Conservation (phyloP, 2,888 invertebrate genomes). For the Chirona hameri region DNA sequence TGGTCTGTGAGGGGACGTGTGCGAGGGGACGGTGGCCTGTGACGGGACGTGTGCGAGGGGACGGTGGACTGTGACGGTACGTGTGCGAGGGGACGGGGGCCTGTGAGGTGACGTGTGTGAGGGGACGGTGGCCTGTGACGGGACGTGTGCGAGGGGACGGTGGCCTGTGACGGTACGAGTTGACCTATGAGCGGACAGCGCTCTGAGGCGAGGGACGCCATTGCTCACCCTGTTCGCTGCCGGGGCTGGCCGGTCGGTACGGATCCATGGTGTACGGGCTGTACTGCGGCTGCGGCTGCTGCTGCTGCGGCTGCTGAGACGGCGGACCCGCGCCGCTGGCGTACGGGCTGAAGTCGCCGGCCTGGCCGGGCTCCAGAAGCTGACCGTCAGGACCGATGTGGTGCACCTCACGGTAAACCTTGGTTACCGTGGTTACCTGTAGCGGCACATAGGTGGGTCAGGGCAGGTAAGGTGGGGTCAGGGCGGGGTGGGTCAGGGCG, state of each 20-base stretch:
- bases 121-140: no score
- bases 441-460: neutral
- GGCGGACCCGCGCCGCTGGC: slow-evolving; percentile 12
- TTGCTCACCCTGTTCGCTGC: slow-evolving; percentile 40
- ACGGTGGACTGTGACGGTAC: no score
- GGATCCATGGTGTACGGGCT: slow-evolving; percentile 42
- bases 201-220: neutral
- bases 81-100: no score
- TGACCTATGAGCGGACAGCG: no score
- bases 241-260: slow-evolving; percentile 43
- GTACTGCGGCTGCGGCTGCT: slow-evolving; percentile 33
- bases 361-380: slow-evolving; percentile 43
- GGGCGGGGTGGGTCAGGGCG: no score
- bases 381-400: slow-evolving; percentile 55
- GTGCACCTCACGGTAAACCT: slow-evolving; percentile 60
- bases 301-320: no score
- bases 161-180: slow-evolving; percentile 26
- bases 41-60: no score
- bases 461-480: no score
- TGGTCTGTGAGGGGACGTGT: no score
- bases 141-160: slow-evolving; percentile 7
- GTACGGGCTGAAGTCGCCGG: slow-evolving; percentile 8
- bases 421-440: slow-evolving; percentile 66
- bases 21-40: no score
- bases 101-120: no score